Conservation (phyloP, 2,888 invertebrate species). For the Phlogophora meticulosa region DNA sequence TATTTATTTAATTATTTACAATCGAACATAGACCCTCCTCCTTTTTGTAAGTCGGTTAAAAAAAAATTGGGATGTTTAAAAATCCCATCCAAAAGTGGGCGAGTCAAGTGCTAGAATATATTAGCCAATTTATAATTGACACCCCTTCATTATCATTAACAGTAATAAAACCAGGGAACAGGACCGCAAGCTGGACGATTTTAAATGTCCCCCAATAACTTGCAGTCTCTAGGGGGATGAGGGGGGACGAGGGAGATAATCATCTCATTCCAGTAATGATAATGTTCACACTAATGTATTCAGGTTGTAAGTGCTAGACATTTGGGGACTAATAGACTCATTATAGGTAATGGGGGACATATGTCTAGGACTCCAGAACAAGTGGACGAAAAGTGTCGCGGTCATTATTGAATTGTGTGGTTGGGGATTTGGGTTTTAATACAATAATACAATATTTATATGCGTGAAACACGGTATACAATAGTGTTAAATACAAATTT, state of each 20-base stretch:
- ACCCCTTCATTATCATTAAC: slow-evolving; percentile 24
- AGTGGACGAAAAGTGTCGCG: not conserved
- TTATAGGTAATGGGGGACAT: slow-evolving; percentile 28
- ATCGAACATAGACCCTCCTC: too few relatives aligned
- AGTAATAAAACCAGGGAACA: slow-evolving; percentile 10
- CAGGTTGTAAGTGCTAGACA: slow-evolving; percentile 44
- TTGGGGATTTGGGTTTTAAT: not conserved
- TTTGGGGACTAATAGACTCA: slow-evolving; percentile 33
- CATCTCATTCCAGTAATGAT: slow-evolving; percentile 49
- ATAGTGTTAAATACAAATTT: too few relatives aligned
- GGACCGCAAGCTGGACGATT: slow-evolving; percentile 26
- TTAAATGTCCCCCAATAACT: slow-evolving; percentile 25
- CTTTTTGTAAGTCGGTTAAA: too few relatives aligned
- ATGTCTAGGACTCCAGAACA: not conserved
- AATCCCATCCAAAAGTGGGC: too few relatives aligned
- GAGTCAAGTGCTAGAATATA: too few relatives aligned
- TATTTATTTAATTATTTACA: too few relatives aligned
- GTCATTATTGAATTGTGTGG: not conserved
- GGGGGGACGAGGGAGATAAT: slow-evolving; percentile 31
- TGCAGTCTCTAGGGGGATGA: slow-evolving; percentile 33
- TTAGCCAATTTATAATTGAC: not conserved
- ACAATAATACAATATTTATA: too few relatives aligned
- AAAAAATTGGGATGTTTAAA: too few relatives aligned
- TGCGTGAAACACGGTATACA: too few relatives aligned
- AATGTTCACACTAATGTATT: slow-evolving; percentile 38